Base-by-base conservation (phyloP, 2,888 invertebrate species). In the Dichetophora obliterata region DNA sequence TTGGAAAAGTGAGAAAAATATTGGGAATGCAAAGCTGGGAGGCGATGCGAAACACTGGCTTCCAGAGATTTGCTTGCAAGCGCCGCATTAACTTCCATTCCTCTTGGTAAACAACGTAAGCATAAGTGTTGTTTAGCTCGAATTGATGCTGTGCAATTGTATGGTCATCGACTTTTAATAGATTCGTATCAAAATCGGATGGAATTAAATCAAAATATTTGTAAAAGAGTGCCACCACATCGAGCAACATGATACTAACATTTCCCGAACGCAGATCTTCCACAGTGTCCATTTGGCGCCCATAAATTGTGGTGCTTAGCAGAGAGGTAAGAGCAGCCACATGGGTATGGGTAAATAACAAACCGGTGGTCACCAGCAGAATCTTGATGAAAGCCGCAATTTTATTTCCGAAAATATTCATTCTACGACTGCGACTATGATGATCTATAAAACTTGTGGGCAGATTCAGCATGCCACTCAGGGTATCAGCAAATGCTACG, bases 41-140 rank as follows among this genome's bases (percentile, higher is more conserved):
- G 14, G 78, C 82, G n/a, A 82, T 78, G 66, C 76, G 80, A 19
- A 82, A 82, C 11, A 79, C 75, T 6, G 81, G 82, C 14, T 82
- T 82, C 79, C 80, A 78, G 31, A 82, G 52, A 48, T 77, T 78
- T 22, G 75, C 71, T 63, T 83, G 83, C 27, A 78, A 52, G 16
- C 37, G 74, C 52, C 78, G 77, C 48, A 80, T 50, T 8, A 77
- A 74, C 5, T 71, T 72, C 86, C 87, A 87, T 34, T 81, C 82
- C 4, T 88, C 87, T 48, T 84, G 84, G 24, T 85, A 85, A 1
- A 83, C 82, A 27, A 85, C 82, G 54, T 87, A 87, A n/a, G 84
- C 86, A 57, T 80, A 87, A 0, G 76, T 63, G 0, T 81, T 80
- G 57, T 83, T 78, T 22, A 83, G 61, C 0, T 37, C 61, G 16